Evolutionary conservation across 2,888 invertebrate genomes (phyloP).

Genomic region (Brachynemurus nebulosus): DNA sequence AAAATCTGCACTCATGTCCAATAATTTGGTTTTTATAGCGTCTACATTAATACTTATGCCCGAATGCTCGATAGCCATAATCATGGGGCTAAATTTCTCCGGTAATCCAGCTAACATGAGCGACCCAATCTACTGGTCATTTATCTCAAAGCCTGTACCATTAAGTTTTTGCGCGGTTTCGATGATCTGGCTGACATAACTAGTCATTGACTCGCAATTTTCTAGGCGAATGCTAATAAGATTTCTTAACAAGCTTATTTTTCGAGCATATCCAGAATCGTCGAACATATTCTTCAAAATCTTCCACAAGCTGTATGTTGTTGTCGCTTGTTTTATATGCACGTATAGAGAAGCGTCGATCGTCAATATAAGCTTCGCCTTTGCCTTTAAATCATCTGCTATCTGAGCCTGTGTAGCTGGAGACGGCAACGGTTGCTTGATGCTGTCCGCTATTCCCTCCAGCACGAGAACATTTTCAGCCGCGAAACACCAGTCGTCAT

Average conservation of each 20-base stretch:
- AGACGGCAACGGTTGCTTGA: not conserved
- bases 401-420: too few relatives aligned
- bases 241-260: not conserved
- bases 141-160: too few relatives aligned
- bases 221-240: not conserved
- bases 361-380: not conserved
- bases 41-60: constrained; percentile 12
- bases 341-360: not conserved
- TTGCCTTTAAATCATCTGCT: not conserved
- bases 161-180: too few relatives aligned
- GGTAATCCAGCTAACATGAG: constrained; percentile 14
- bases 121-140: constrained; percentile 14
- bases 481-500: not conserved
- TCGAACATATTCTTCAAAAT: not conserved
- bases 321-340: not conserved
- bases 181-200: too few relatives aligned
- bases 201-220: not conserved
- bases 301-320: not conserved
- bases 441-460: not conserved
- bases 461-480: not conserved
- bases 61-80: constrained; percentile 16
- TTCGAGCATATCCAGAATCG: not conserved
- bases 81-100: constrained; percentile 14
- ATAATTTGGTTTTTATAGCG: constrained; percentile 6
- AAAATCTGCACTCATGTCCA: constrained; percentile 5